Percentiles rank a stretch among this genome's conserved stretches.
These are phyloP conservation scores for Actinia tenebrosa DNA, from an alignment of 64 coral and sea anemone species.

Conservation along the genomic window DNA sequence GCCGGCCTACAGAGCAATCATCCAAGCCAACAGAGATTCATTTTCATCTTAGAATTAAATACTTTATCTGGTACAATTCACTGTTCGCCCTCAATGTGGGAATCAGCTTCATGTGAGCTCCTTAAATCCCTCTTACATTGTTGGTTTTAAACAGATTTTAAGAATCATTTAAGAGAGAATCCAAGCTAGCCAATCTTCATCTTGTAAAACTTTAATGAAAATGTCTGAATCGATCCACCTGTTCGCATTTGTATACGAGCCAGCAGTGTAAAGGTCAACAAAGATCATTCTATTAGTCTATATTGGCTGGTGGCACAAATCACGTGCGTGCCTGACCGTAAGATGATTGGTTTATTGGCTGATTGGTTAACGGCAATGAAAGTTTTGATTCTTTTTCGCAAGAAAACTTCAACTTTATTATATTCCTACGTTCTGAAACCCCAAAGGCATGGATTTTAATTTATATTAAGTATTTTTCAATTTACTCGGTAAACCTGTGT, in stretches of 20 bases:
- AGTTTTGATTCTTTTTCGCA: too few species aligned
- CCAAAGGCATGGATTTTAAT: too few species aligned
- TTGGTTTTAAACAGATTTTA: not conserved
- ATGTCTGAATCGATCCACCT: not conserved
- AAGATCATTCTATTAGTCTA: not conserved
- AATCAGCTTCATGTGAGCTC: not conserved
- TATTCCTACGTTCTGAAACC: too few species aligned
- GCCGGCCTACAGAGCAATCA: too few species aligned
- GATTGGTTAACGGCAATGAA: too few species aligned
- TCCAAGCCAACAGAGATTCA: too few species aligned
- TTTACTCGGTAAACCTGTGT: too few species aligned
- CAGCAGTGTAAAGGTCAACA: not conserved
- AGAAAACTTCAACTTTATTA: too few species aligned
- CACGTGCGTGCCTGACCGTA: not conserved
- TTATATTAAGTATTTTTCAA: too few species aligned
- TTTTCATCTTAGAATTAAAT: too few species aligned
- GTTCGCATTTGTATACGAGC: not conserved
- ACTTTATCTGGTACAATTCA: too few species aligned
- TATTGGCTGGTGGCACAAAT: not conserved
- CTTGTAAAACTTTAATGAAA: conserved; percentile 4
- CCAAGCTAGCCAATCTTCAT: not conserved
- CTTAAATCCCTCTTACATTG: not conserved
- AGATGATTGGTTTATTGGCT: too few species aligned
- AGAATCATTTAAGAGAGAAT: not conserved
- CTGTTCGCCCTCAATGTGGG: not conserved